A percentile compares a stretch with the other conserved stretches of the same genome.
Evolutionary conservation across 2,888 invertebrate genomes (phyloP).

Genomic region (Plagodis dolabraria): DNA sequence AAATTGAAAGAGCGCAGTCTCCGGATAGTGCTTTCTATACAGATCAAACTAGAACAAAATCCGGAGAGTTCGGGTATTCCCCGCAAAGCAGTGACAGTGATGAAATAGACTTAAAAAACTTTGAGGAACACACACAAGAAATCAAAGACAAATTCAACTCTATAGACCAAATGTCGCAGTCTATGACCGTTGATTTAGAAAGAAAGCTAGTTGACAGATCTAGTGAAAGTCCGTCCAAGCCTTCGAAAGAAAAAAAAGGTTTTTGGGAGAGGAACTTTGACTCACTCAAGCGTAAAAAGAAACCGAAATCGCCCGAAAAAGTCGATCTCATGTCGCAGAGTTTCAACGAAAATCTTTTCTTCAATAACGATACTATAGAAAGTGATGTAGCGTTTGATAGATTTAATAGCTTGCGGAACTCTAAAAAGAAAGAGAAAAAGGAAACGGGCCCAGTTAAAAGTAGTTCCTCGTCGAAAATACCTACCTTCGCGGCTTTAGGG

Average conservation of each 20-base stretch:
- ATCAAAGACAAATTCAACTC: slow-evolving; percentile 79
- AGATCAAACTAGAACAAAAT: slow-evolving; percentile 80
- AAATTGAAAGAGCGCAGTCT: slow-evolving; percentile 74
- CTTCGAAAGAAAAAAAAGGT: slow-evolving; percentile 77
- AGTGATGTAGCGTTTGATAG: slow-evolving; percentile 69
- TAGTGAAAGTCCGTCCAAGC: slow-evolving; percentile 61
- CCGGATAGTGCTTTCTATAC: slow-evolving; percentile 83
- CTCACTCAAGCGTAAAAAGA: slow-evolving; percentile 77
- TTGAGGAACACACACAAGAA: slow-evolving; percentile 72
- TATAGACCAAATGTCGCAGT: slow-evolving; percentile 82
- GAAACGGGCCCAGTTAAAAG: slow-evolving; percentile 67
- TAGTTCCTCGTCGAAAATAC: slow-evolving; percentile 77
- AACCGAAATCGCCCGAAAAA: slow-evolving; percentile 73
- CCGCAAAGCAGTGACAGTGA: slow-evolving; percentile 80
- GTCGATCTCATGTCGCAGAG: slow-evolving; percentile 82
- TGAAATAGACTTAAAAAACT: slow-evolving; percentile 69
- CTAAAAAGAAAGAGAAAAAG: slow-evolving; percentile 73
- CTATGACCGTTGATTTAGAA: slow-evolving; percentile 81
- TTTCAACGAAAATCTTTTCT: slow-evolving; percentile 81
- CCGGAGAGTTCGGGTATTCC: slow-evolving; percentile 78
- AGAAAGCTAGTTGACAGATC: slow-evolving; percentile 62
- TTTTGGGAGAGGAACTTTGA: slow-evolving; percentile 84
- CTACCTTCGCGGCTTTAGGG: slow-evolving; percentile 77
- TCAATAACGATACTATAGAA: slow-evolving; percentile 78
- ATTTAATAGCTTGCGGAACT: slow-evolving; percentile 74